Base-by-base conservation (phyloP, 2,888 invertebrate species). In the Torymus auratus region DNA sequence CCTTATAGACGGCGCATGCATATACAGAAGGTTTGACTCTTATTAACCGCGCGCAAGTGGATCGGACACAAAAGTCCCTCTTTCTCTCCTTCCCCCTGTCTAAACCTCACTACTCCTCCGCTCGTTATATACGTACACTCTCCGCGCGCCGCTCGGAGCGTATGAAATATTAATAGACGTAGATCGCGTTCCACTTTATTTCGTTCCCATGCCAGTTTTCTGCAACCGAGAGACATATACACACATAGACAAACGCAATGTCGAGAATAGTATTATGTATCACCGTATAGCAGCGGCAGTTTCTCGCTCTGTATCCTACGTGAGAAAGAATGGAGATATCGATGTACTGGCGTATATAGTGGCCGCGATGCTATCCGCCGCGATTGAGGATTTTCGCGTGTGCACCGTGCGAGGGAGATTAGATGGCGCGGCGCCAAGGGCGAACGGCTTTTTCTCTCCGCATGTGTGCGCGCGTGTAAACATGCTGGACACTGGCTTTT, bases 81-180 rank as follows among this genome's bases (percentile, higher is more conserved):
- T 41, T 10, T 41, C 7, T 41, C 15, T 65, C 50, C 68, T 77
- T n/a, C 73, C 55, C 4, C 28, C 15, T 41, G 41, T 41, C 41
- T 10, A 41, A 41, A n/a, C n/a, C 41, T 41, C 41, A 41, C 41
- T 41, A 41, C 41, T 41, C 20, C 23, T 13, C 10, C 23, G 10
- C 68, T 55, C 74, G 71, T 56, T 71, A 69, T 20, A 20, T 20
- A 20, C 41, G 41, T 41, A 68, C 53, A 55, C 28, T 17, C 17
- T 65, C 71, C 80, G 53, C 65, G 69, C 74, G 71, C 78, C 81
- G 80, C 77, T 81, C 82, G 75, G 78, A 17, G 10, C 14, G 78
- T 82, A 85, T 85, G 84, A 86, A 85, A 86, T 85, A 85, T 85
- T 85, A 85, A 86, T 85, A 83, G 84, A 84, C 83, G 62, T 80